Percentiles rank a stretch among this genome's conserved stretches.
Conservation (phyloP, 2,797 vertebrate species). For the Melanogrammus aeglefinus region DNA sequence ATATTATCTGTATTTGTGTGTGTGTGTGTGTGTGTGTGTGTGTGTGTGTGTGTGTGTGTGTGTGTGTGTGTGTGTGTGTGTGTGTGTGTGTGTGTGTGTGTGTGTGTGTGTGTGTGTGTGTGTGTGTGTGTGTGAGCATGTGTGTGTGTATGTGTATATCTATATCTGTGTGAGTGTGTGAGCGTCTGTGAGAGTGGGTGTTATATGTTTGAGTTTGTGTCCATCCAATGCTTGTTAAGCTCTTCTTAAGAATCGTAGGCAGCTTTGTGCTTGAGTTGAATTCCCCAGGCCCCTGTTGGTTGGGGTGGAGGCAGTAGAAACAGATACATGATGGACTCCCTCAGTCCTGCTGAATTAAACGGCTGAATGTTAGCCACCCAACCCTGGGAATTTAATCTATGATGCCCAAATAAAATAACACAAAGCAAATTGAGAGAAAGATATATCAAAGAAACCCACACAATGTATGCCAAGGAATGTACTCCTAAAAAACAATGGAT, state of each 20-base stretch:
- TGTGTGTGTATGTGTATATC: too few species aligned
- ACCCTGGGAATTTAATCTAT: too few species aligned
- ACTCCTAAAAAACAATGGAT: too few species aligned
- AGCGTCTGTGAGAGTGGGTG: too few species aligned
- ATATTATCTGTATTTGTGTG: neutral
- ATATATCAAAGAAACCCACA: too few species aligned
- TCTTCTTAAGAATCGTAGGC: neutral
- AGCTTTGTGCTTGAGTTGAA: neutral
- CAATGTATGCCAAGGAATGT: too few species aligned
- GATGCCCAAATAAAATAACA: too few species aligned
- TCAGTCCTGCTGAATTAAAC: neutral
- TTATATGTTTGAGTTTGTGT: neutral
- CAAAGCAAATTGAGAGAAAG: too few species aligned
- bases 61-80: neutral
- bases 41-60: neutral
- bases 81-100: neutral
- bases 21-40: neutral
- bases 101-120: neutral
- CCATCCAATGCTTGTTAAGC: neutral
- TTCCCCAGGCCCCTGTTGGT: neutral
- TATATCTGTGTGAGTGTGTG: neutral
- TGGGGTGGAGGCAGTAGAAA: neutral
- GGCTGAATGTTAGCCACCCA: neutral
- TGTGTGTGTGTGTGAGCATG: neutral
- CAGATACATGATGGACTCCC: neutral